These are phyloP conservation scores for Lasioglossum figueresi DNA, from an alignment of 2,888 invertebrate species.

Conservation along the genomic window DNA sequence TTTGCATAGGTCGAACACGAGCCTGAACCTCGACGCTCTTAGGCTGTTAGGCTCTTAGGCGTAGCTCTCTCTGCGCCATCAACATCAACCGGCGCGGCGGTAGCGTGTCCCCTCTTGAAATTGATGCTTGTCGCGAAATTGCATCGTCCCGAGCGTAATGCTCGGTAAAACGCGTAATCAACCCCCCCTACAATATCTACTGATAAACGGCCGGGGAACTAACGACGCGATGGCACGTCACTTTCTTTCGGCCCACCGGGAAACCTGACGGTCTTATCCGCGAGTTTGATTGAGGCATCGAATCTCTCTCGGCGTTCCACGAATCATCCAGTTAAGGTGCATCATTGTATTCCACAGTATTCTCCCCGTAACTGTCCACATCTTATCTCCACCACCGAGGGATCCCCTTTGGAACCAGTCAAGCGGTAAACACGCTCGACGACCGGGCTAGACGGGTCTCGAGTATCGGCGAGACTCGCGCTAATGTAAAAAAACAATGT, in stretches of 20 bases:
- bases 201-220: slow-evolving; percentile 26
- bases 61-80: slow-evolving; percentile 36
- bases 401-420: no score
- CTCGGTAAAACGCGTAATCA: slow-evolving; percentile 76
- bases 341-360: background rate
- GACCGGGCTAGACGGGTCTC: no score
- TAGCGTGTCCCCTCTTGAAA: slow-evolving; percentile 73
- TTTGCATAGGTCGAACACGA: slow-evolving; percentile 78
- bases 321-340: background rate
- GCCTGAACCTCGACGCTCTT: slow-evolving; percentile 60
- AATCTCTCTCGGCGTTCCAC: slow-evolving; percentile 37
- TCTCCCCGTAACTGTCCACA: no score
- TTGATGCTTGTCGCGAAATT: slow-evolving; percentile 75
- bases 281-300: slow-evolving; percentile 2
- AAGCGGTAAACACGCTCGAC: no score
- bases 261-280: background rate
- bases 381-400: no score
- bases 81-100: slow-evolving; percentile 33
- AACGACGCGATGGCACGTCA: slow-evolving; percentile 48
- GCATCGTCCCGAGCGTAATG: slow-evolving; percentile 72
- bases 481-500: no score
- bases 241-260: slow-evolving; percentile 22
- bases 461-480: no score
- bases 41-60: slow-evolving; percentile 45
- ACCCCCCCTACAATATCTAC: slow-evolving; percentile 43